A percentile compares a stretch with the other conserved stretches of the same genome.
Evolutionary conservation across 1,140 invertebrate species (phyloP).

Genomic region (Drosophila tsacasi): DNA sequence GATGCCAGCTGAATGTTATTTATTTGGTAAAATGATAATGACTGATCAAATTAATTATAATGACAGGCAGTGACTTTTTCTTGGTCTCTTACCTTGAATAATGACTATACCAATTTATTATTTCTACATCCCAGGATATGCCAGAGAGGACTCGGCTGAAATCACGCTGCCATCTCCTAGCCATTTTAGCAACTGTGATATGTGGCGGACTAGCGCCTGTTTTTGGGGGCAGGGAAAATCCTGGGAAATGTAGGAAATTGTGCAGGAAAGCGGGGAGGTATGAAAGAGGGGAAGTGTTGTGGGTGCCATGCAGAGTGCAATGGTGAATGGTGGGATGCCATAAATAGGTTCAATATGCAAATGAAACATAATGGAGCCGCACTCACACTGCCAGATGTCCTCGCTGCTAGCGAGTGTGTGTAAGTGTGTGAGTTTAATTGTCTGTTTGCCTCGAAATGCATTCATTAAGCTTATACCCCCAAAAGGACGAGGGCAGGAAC

Average conservation of each 20-base stretch:
- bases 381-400: constrained; percentile 23
- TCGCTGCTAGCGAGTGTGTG: constrained; percentile 1
- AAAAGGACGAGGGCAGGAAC: neutral
- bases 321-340: constrained; percentile 52
- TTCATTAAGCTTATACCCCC: constrained; percentile 56
- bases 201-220: constrained; percentile 38
- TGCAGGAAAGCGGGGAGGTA: neutral
- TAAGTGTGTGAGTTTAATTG: constrained; percentile 45
- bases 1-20: neutral
- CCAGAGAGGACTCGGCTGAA: neutral
- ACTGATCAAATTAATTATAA: neutral
- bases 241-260: constrained; percentile 15
- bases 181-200: constrained; percentile 3
- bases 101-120: neutral
- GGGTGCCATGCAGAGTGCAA: constrained; percentile 19
- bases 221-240: constrained; percentile 33
- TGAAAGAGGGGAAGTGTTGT: neutral
- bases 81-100: neutral
- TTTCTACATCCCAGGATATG: neutral
- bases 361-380: constrained; percentile 59
- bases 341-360: constrained; percentile 68
- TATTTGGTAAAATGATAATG: neutral
- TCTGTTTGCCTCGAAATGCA: constrained; percentile 58
- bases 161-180: constrained; percentile 41
- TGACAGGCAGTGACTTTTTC: neutral